Percentiles rank a stretch among this genome's conserved stretches.
phyloP scores from a whole-genome alignment of 2,797 vertebrate species.

The Hippocampus kuda region DNA sequence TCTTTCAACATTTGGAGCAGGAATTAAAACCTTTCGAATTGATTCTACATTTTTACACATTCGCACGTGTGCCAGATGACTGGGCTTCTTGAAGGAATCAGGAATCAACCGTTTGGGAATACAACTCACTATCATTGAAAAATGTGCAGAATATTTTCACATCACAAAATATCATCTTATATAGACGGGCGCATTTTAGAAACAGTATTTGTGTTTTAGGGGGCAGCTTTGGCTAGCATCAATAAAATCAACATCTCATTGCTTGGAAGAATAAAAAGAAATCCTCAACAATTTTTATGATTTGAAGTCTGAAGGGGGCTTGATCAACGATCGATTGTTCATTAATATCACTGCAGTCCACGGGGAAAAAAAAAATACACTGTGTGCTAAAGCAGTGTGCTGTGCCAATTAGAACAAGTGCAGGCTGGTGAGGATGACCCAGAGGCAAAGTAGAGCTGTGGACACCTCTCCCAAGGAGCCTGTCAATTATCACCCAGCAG shows the following conservation, averaged over 20 bases:
- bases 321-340: slow-evolving; percentile 18
- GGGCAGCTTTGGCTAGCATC: too few relatives aligned
- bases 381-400: slow-evolving; percentile 29
- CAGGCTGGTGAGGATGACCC: slow-evolving; percentile 46
- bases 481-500: slow-evolving; percentile 65
- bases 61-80: neutral
- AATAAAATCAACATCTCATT: neutral
- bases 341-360: slow-evolving; percentile 16
- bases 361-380: slow-evolving; percentile 12
- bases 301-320: neutral
- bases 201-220: too few relatives aligned
- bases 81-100: neutral
- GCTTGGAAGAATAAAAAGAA: neutral
- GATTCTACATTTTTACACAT: too few relatives aligned
- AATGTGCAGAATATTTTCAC: too few relatives aligned
- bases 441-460: slow-evolving; percentile 44
- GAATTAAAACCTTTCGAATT: too few relatives aligned
- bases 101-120: neutral
- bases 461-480: slow-evolving; percentile 57
- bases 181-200: too few relatives aligned
- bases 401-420: slow-evolving; percentile 56
- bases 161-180: too few relatives aligned
- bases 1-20: neutral
- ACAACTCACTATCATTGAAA: neutral
- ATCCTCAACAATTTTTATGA: neutral